These are phyloP conservation scores for Metacarcinus magister DNA, from an alignment of 2,888 invertebrate genomes.

Conservation along the genomic window DNA sequence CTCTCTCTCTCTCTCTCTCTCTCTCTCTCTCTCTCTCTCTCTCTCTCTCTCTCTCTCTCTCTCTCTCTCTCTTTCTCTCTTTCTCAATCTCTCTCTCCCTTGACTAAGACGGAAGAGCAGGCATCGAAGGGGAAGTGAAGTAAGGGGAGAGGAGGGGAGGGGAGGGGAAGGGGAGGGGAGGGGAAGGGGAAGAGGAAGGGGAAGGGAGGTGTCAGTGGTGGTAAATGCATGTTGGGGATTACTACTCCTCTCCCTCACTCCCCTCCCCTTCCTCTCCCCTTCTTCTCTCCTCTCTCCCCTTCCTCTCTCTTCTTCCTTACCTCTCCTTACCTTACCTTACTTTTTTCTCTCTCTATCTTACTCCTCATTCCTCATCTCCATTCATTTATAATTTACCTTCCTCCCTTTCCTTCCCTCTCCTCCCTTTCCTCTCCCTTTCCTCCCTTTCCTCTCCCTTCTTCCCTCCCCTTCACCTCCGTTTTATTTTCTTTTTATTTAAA, in stretches of 20 bases:
- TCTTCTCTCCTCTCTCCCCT: neutral
- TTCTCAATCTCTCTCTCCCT: neutral
- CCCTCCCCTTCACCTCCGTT: neutral
- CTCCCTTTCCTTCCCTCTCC: neutral
- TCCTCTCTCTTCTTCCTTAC: neutral
- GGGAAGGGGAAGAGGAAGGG: neutral
- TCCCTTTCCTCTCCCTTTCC: neutral
- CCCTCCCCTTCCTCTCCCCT: neutral
- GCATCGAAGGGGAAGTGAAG: neutral
- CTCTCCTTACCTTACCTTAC: neutral
- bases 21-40: too few species aligned
- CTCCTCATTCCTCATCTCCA: neutral
- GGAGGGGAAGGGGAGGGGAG: neutral
- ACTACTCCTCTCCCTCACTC: neutral
- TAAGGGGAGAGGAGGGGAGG: neutral
- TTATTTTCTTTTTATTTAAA: too few species aligned
- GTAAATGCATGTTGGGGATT: neutral
- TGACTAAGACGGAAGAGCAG: neutral
- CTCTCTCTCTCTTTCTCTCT: neutral
- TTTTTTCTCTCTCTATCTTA: neutral
- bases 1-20: slow-evolving; percentile 4
- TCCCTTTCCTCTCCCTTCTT: neutral
- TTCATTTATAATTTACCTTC: neutral
- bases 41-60: neutral
- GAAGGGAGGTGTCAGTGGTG: too few species aligned